Evolutionary conservation across 2,797 vertebrate species (phyloP).

Genomic region (Micromesistius poutassou): DNA sequence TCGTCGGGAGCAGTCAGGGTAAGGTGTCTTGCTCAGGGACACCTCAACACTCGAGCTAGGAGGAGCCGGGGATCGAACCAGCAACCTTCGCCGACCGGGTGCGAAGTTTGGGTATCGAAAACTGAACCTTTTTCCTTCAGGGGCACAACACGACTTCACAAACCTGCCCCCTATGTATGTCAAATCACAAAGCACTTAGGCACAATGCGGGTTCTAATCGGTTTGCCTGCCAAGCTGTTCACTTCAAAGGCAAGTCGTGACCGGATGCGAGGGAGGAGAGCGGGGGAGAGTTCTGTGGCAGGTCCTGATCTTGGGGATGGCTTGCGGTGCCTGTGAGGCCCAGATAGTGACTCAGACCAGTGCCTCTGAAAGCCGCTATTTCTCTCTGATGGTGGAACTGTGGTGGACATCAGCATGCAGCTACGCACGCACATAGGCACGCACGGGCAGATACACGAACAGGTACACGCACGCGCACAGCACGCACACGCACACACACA

Average conservation of each 20-base stretch:
- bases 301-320: neutral
- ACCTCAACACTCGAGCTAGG: too few relatives aligned
- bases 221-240: neutral
- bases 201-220: neutral
- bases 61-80: too few relatives aligned
- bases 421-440: neutral
- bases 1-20: too few relatives aligned
- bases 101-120: neutral
- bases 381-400: constrained; percentile 39
- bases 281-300: neutral
- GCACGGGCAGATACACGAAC: neutral
- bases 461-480: neutral
- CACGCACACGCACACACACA: neutral
- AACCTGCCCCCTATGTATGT: neutral
- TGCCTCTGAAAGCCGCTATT: constrained; percentile 33
- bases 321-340: neutral
- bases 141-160: neutral
- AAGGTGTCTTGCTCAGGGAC: too few relatives aligned
- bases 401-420: constrained; percentile 43
- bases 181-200: neutral
- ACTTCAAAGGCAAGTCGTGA: constrained; percentile 1
- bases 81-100: neutral
- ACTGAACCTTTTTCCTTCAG: neutral
- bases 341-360: neutral
- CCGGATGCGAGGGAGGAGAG: neutral